A percentile compares a stretch with the other conserved stretches of the same genome.
These are phyloP conservation scores for Apodemus agrarius DNA, from an alignment of 2,797 vertebrate genomes.

Conservation along the genomic window DNA sequence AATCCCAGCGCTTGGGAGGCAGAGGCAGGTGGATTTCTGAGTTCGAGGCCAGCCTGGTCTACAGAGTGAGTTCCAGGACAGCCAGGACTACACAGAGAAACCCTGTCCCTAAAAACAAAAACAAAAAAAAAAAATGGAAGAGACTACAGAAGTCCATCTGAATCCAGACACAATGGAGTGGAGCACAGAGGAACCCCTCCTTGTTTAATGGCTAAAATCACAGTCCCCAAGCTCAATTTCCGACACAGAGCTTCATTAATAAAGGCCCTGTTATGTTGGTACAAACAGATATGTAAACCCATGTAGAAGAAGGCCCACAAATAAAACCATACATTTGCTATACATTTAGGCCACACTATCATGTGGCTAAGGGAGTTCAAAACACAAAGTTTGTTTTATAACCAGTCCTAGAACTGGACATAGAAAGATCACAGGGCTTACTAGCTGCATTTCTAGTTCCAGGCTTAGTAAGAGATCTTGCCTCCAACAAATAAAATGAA, in stretches of 20 bases:
- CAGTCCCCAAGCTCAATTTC: not conserved
- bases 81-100: too few relatives aligned
- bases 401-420: too few relatives aligned
- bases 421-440: not conserved
- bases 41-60: too few relatives aligned
- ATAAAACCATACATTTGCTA: not conserved
- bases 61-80: too few relatives aligned
- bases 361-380: not conserved
- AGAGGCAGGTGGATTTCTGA: too few relatives aligned
- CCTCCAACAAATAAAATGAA: not conserved
- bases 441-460: not conserved
- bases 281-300: not conserved
- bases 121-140: too few relatives aligned
- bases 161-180: not conserved
- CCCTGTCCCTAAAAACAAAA: too few relatives aligned
- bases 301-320: not conserved
- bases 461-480: not conserved
- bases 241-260: not conserved
- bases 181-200: not conserved
- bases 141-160: not conserved
- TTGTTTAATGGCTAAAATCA: not conserved
- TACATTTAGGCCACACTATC: not conserved
- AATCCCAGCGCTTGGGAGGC: too few relatives aligned
- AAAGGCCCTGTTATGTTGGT: not conserved
- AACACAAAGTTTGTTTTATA: not conserved